phyloP scores from a whole-genome alignment of 30 jellyfish, hydroid and myxozoan species.

The Chrysaora quinquecirrha region DNA sequence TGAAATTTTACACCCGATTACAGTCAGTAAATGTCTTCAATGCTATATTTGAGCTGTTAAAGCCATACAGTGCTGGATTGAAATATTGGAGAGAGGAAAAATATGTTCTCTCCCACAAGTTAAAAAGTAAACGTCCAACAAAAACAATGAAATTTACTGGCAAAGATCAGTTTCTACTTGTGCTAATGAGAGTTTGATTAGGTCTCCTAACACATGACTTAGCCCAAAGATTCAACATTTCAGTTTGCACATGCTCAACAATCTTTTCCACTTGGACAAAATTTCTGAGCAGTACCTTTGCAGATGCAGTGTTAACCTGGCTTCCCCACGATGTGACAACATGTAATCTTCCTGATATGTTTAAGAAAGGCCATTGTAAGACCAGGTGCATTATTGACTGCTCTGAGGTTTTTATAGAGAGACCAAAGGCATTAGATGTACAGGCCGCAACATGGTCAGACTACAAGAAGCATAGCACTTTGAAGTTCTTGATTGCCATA shows the following conservation, averaged over 20 bases:
- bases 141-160: neutral
- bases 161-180: constrained; percentile 2
- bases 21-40: neutral
- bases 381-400: too few relatives aligned
- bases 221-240: too few relatives aligned
- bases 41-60: neutral
- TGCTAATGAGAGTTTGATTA: constrained; percentile 8
- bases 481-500: too few relatives aligned
- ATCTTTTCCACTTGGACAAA: too few relatives aligned
- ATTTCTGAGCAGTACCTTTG: constrained; percentile 5
- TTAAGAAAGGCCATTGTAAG: constrained; percentile 27
- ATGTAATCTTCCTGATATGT: constrained; percentile 10
- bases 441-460: too few relatives aligned
- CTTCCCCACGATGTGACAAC: constrained; percentile 5
- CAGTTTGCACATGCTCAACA: too few relatives aligned
- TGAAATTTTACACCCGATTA: too few relatives aligned
- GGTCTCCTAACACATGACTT: constrained; percentile 25
- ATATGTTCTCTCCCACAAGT: neutral
- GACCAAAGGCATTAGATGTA: too few relatives aligned
- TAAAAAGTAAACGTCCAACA: too few relatives aligned
- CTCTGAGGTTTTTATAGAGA: too few relatives aligned
- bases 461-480: too few relatives aligned
- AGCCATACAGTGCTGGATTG: neutral
- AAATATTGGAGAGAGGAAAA: too few relatives aligned
- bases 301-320: constrained; percentile 25